Conservation (phyloP, 2,113 vertebrate genomes). For the Merops nubicus region DNA sequence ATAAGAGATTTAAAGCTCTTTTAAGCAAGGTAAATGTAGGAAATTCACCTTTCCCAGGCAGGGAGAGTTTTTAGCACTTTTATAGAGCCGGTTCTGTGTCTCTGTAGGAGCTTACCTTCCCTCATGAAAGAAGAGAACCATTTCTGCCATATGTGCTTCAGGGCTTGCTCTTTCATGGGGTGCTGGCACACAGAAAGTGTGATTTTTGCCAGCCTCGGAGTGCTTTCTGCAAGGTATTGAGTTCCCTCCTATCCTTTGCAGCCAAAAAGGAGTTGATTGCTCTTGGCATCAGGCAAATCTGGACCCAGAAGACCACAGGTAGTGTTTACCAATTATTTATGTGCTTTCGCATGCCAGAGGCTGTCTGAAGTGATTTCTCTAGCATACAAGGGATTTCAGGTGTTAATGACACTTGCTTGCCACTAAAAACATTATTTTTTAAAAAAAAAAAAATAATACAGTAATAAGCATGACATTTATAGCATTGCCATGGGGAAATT, state of each 20-base stretch:
- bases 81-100: neutral
- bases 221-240: conserved; percentile 50
- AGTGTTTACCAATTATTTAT: conserved; percentile 56
- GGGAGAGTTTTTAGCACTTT: neutral
- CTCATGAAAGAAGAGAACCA: neutral
- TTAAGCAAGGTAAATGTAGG: neutral
- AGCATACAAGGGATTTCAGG: neutral
- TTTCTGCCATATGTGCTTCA: neutral
- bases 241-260: conserved; percentile 58
- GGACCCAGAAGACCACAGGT: conserved; percentile 61
- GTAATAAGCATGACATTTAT: conserved; percentile 39
- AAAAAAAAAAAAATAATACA: neutral
- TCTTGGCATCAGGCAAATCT: conserved; percentile 63
- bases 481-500: neutral
- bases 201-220: conserved; percentile 37
- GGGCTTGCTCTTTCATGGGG: conserved; percentile 2
- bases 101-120: neutral
- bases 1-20: neutral
- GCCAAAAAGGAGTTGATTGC: conserved; percentile 67
- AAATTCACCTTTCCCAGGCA: neutral
- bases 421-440: neutral
- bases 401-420: neutral
- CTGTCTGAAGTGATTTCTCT: conserved; percentile 39
- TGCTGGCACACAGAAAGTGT: conserved; percentile 18
- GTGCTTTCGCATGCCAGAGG: conserved; percentile 32